phyloP scores from a whole-genome alignment of 2,888 invertebrate species.

The Orthosia gothica region DNA sequence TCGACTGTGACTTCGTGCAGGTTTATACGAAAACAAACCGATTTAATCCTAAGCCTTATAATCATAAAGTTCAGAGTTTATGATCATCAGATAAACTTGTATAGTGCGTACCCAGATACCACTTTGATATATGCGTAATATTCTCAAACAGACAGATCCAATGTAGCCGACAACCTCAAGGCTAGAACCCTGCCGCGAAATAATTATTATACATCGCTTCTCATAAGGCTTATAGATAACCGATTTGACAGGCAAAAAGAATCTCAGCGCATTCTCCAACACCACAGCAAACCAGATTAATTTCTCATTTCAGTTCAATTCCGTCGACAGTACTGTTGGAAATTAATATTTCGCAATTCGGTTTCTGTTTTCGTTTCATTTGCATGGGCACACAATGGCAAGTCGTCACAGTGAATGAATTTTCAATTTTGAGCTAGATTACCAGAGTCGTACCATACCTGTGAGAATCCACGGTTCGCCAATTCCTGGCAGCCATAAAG shows the following conservation, averaged over 20 bases:
- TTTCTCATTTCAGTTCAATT: conserved; percentile 74
- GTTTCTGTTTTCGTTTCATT: conserved; percentile 78
- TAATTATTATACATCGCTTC: conserved; percentile 74
- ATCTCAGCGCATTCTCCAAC: conserved; percentile 66
- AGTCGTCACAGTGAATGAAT: conserved; percentile 67
- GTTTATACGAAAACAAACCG: conserved; percentile 52
- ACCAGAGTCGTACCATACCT: conserved; percentile 48
- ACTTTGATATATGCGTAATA: conserved; percentile 77
- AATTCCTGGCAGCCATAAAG: conserved; percentile 55
- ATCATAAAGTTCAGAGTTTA: conserved; percentile 67
- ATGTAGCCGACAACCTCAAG: conserved; percentile 77
- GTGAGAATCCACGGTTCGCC: conserved; percentile 59
- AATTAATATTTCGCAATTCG: conserved; percentile 74
- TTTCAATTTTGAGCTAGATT: conserved; percentile 71
- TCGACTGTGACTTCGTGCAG: conserved; percentile 72
- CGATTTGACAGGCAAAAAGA: conserved; percentile 73
- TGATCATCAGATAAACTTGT: conserved; percentile 33
- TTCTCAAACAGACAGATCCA: conserved; percentile 78
- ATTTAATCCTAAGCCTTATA: conserved; percentile 55
- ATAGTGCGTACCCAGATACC: conserved; percentile 44
- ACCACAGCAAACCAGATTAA: conserved; percentile 72
- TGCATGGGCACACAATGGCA: conserved; percentile 67
- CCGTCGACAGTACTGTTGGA: conserved; percentile 63
- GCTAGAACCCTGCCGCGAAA: conserved; percentile 80
- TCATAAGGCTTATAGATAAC: conserved; percentile 67